Base-by-base conservation (phyloP, 2,113 vertebrate species). In the Gymnorhina tibicen region DNA sequence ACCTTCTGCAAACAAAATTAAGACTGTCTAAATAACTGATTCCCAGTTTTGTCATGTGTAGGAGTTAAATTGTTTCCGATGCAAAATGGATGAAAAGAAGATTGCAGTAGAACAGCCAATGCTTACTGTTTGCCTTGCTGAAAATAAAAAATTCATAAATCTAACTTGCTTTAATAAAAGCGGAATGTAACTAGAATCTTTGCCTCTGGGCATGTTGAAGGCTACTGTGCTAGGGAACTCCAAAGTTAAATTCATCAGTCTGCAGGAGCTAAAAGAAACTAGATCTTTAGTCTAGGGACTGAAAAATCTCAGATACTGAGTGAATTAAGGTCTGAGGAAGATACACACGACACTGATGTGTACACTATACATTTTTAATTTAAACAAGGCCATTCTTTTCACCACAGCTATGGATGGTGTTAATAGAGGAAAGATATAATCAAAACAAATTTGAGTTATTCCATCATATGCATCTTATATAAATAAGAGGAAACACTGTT, bases 231-330 rank as follows among this genome's bases (percentile, higher is more conserved):
- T 75, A 47, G 12, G 9, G 20, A 89, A 63, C 6, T 44, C 21
- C 19, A 28, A 67, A 85, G 39, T 39, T 87, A 63, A 55, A 87
- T 85, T 58, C 5, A 20, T 52, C 26, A 47, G 23, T 52, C 32
- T 87, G 12, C 3, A 37, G 18, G 21, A 95, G 8, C 4, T 44
- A 44, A 92, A 84, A 81, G 23, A 74, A 89, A 20, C 1, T 4
- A 80, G 3, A 0, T 66, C 4, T 78, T 83, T 64, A 56, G 12
- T 13, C 1, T 19, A 8, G 7, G 4, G 6, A n/a, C 5, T 19
- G 21, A 75, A 85, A 68, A 55, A 16, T 39, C 16, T 82, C 28
- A 49, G 1, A 30, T 7, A 21, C 6, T 15, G 10, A 28, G 3
- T 24, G 7, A 13, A 32, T 47, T 62, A 60, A 55, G 5, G 9